Evolutionary conservation across 2,888 invertebrate genomes (phyloP).

Genomic region (Dryobotodes eremita): DNA sequence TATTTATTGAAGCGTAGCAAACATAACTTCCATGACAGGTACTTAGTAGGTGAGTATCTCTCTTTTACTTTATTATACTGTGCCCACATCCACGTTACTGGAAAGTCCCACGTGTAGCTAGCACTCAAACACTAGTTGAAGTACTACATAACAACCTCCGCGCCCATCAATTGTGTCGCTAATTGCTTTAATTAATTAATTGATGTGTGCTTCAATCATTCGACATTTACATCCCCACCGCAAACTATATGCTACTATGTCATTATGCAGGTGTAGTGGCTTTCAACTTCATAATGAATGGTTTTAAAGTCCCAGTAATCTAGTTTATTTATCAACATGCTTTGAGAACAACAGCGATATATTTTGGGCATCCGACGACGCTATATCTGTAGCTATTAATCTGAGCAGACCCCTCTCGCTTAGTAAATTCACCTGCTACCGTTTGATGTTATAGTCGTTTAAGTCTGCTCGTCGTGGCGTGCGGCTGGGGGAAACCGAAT

Average conservation of each 20-base stretch:
- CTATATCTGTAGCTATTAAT: constrained; percentile 82
- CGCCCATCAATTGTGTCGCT: constrained; percentile 33
- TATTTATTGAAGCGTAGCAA: too few species aligned
- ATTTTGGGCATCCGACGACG: constrained; percentile 73
- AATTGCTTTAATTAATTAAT: constrained; percentile 57
- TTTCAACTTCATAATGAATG: constrained; percentile 42
- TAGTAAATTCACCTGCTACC: constrained; percentile 82
- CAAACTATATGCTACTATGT: constrained; percentile 31
- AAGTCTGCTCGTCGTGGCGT: constrained; percentile 73
- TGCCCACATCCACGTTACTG: neutral
- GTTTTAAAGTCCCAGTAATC: constrained; percentile 52
- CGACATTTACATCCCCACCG: constrained; percentile 32
- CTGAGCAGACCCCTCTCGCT: constrained; percentile 77
- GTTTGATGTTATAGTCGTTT: constrained; percentile 81
- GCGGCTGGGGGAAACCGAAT: constrained; percentile 64
- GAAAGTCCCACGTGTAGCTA: constrained; percentile 8
- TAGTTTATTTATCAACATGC: constrained; percentile 57
- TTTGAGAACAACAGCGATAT: constrained; percentile 70
- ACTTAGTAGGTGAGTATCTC: too few species aligned
- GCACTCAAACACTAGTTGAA: constrained; percentile 25
- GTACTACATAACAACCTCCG: constrained; percentile 20
- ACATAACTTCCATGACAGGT: too few species aligned
- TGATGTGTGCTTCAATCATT: constrained; percentile 37
- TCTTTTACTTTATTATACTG: too few species aligned
- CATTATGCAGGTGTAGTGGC: constrained; percentile 42